Evolutionary conservation across 2,797 vertebrate genomes (phyloP).

Genomic region (Myripristis jacobus): DNA sequence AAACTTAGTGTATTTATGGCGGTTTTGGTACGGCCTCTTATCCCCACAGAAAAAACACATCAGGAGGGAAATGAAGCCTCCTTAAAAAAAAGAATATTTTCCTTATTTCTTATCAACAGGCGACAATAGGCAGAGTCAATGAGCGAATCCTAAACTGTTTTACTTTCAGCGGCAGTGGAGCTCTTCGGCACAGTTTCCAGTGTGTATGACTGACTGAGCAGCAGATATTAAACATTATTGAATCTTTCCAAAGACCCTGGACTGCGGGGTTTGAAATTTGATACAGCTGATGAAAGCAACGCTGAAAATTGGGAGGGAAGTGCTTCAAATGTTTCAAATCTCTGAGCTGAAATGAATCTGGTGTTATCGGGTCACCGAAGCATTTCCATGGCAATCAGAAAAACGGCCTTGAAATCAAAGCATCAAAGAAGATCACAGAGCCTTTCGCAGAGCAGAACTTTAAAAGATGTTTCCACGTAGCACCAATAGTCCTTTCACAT

Average conservation of each 20-base stretch:
- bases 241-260: constrained; percentile 66
- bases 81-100: constrained; percentile 26
- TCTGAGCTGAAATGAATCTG: constrained; percentile 61
- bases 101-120: constrained; percentile 65
- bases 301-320: constrained; percentile 38
- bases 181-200: constrained; percentile 39
- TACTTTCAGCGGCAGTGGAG: constrained; percentile 33
- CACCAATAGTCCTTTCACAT: constrained; percentile 20
- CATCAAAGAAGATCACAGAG: constrained; percentile 45
- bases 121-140: constrained; percentile 53
- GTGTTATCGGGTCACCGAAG: constrained; percentile 65
- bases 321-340: constrained; percentile 64
- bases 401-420: constrained; percentile 59
- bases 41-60: constrained; percentile 65
- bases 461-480: constrained; percentile 24
- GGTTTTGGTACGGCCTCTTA: constrained; percentile 50
- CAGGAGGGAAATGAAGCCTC: constrained; percentile 66
- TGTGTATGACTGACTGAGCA: constrained; percentile 64
- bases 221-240: constrained; percentile 72
- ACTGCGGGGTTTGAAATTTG: constrained; percentile 63
- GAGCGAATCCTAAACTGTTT: constrained; percentile 61
- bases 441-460: constrained; percentile 26
- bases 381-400: constrained; percentile 62
- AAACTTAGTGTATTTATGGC: constrained; percentile 59
- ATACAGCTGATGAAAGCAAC: constrained; percentile 69